These are phyloP conservation scores for Somateria mollissima DNA, from an alignment of 2,797 vertebrate genomes.

Conservation along the genomic window DNA sequence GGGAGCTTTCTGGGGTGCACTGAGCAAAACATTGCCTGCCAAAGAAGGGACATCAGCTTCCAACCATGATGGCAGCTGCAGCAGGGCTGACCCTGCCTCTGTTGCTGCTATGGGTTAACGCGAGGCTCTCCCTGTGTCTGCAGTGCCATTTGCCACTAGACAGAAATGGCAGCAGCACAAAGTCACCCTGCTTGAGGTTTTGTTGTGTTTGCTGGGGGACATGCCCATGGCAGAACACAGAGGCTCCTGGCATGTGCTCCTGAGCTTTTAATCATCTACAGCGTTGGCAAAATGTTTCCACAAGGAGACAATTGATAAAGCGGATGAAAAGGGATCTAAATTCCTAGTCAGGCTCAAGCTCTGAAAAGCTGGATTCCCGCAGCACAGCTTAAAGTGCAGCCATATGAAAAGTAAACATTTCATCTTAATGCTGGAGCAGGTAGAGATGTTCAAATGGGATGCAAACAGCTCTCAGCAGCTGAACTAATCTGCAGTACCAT, in stretches of 20 bases:
- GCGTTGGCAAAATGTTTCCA: neutral
- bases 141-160: neutral
- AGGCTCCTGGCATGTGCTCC: neutral
- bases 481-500: neutral
- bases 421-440: neutral
- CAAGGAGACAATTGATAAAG: neutral
- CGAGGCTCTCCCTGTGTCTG: neutral
- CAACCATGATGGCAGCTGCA: neutral
- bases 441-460: neutral
- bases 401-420: slow-evolving; percentile 48
- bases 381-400: neutral
- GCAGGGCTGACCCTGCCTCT: neutral
- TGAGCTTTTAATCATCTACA: neutral
- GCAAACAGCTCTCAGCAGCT: neutral
- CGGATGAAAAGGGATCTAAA: neutral
- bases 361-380: neutral
- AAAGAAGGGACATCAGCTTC: neutral
- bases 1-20: neutral
- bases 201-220: fast-evolving
- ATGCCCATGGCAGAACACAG: fast-evolving
- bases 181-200: neutral
- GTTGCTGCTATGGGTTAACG: fast-evolving
- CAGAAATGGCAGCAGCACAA: neutral
- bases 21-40: neutral
- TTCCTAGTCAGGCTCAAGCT: neutral